Conservation (phyloP, 2,113 vertebrate genomes). For the Marmota monax region DNA sequence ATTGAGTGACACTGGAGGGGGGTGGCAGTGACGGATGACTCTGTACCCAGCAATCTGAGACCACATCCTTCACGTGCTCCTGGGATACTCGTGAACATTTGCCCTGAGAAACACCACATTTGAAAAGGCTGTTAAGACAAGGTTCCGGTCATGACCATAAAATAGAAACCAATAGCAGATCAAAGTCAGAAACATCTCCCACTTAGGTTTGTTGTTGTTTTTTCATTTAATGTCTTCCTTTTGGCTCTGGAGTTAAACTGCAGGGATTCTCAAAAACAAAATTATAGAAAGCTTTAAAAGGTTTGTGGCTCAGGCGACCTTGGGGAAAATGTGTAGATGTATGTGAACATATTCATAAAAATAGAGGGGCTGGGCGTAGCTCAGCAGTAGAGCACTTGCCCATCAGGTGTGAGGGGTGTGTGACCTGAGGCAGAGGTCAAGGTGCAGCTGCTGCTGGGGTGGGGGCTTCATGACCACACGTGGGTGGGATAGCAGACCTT, state of each 20-base stretch:
- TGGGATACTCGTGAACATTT: neutral
- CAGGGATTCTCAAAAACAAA: neutral
- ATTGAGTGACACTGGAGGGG: neutral
- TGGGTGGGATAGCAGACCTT: too few relatives aligned
- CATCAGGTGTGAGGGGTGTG: too few relatives aligned
- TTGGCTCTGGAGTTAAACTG: neutral
- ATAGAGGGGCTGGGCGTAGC: too few relatives aligned
- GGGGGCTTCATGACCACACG: rapidly evolving
- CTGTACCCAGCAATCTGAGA: neutral
- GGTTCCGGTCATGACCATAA: neutral
- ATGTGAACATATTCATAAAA: too few relatives aligned
- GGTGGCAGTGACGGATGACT: neutral
- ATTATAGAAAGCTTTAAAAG: neutral
- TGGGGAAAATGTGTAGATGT: too few relatives aligned
- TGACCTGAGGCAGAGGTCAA: neutral
- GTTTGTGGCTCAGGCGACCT: too few relatives aligned
- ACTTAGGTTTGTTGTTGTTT: neutral
- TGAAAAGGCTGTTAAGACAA: neutral
- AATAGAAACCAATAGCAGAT: neutral
- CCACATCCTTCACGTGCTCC: neutral
- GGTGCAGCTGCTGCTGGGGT: neutral
- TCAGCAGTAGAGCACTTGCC: too few relatives aligned
- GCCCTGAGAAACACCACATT: neutral
- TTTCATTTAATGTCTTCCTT: neutral
- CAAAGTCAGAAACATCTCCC: neutral